A percentile compares a stretch with the other conserved stretches of the same genome.
Conservation (phyloP, 1,140 invertebrate genomes). For the Caerostris extrusa region DNA sequence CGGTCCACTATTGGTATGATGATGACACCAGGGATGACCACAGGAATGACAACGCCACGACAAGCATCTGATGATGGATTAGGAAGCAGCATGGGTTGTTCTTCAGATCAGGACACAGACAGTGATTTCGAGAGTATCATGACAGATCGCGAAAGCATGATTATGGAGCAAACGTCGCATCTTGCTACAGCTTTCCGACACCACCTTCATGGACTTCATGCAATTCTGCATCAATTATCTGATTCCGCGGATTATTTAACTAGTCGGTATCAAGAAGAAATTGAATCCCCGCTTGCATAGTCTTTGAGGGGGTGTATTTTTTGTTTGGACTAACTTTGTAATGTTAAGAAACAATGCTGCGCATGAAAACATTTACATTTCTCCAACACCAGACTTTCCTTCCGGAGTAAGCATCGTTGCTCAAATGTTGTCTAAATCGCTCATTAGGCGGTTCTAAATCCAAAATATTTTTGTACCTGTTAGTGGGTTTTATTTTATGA, state of each 20-base stretch:
- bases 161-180: slow-evolving; percentile 81
- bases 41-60: slow-evolving; percentile 50
- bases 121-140: slow-evolving; percentile 77
- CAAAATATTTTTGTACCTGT: background rate
- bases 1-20: slow-evolving; percentile 53
- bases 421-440: background rate
- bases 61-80: slow-evolving; percentile 77
- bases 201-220: slow-evolving; percentile 90
- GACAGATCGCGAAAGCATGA: slow-evolving; percentile 75
- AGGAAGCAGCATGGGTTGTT: slow-evolving; percentile 76
- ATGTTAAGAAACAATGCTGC: background rate
- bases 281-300: slow-evolving; percentile 82
- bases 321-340: background rate
- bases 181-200: slow-evolving; percentile 86
- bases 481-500: background rate
- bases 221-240: slow-evolving; percentile 90
- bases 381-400: background rate
- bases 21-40: slow-evolving; percentile 61
- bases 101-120: slow-evolving; percentile 77
- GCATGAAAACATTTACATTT: slow-evolving; percentile 1
- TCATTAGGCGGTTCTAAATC: background rate
- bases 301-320: background rate
- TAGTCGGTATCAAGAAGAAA: slow-evolving; percentile 91
- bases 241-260: slow-evolving; percentile 91
- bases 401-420: background rate